Evolutionary conservation across 2,888 invertebrate species (phyloP).

Genomic region (Hydrotaea cyrtoneurina): DNA sequence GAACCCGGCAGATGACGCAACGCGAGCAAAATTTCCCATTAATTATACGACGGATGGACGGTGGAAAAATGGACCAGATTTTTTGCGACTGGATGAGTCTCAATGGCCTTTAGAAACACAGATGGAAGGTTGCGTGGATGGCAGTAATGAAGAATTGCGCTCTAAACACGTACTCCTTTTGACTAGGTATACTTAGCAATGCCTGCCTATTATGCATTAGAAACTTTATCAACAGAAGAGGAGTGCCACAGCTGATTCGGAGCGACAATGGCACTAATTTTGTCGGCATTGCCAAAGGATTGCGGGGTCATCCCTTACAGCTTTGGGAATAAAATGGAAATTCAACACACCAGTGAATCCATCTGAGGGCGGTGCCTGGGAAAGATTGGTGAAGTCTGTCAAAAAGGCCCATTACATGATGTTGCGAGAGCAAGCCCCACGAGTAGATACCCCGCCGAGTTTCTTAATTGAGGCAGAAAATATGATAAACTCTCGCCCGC

Average conservation of each 20-base stretch:
- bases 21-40: no score
- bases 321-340: constrained; percentile 31
- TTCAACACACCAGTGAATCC: neutral
- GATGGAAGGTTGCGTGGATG: no score
- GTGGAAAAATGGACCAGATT: no score
- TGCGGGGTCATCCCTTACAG: neutral
- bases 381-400: neutral
- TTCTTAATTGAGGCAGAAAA: constrained; percentile 54
- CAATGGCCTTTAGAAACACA: no score
- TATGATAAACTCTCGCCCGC: constrained; percentile 56
- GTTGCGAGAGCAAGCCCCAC: neutral
- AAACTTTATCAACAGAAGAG: constrained; percentile 63
- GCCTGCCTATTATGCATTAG: no score
- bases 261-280: constrained; percentile 58
- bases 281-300: constrained; percentile 48
- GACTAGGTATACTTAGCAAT: neutral
- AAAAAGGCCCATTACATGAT: neutral
- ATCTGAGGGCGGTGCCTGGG: constrained; percentile 1
- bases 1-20: no score
- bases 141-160: no score
- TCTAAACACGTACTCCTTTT: no score
- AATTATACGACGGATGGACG: no score
- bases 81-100: no score
- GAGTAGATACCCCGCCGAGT: no score
- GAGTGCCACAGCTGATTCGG: constrained; percentile 47